phyloP scores from a whole-genome alignment of 1,140 invertebrate genomes.

The Drosophila funebris region DNA sequence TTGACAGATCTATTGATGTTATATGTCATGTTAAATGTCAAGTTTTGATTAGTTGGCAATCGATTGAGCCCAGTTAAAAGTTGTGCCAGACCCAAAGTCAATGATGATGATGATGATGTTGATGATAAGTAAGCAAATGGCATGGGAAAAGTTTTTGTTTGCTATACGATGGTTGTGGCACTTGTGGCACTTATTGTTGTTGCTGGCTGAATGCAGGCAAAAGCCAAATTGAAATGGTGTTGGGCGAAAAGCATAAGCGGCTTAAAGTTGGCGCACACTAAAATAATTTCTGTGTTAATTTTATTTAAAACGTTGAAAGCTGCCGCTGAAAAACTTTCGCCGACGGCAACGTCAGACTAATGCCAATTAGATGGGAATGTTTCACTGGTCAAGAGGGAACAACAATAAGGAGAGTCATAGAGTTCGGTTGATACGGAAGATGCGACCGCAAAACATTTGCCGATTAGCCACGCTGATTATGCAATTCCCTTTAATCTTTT shows the following conservation, averaged over 20 bases:
- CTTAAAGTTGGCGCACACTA: slow-evolving; percentile 66
- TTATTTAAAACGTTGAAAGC: slow-evolving; percentile 59
- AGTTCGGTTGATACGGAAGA: not conserved
- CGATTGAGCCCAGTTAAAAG: slow-evolving; percentile 4
- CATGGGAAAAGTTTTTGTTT: slow-evolving; percentile 17
- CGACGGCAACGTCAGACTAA: slow-evolving; percentile 39
- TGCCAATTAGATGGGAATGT: slow-evolving; percentile 67
- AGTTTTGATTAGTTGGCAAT: slow-evolving; percentile 13
- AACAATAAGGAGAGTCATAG: not conserved
- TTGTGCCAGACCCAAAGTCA: not conserved
- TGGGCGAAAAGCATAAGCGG: slow-evolving; percentile 51
- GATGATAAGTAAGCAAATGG: not conserved
- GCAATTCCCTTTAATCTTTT: slow-evolving; percentile 65
- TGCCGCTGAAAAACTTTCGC: slow-evolving; percentile 33
- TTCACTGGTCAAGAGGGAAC: not conserved
- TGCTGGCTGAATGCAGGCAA: slow-evolving; percentile 7
- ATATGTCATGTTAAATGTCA: slow-evolving; percentile 13
- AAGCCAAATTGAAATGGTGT: slow-evolving; percentile 42
- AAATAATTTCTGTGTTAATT: slow-evolving; percentile 80
- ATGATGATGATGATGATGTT: not conserved
- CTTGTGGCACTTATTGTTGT: not conserved
- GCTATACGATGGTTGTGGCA: not conserved
- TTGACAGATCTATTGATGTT: not conserved
- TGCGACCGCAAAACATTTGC: slow-evolving; percentile 59
- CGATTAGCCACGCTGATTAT: slow-evolving; percentile 65